Percentiles rank a stretch among this genome's conserved stretches.
phyloP scores from a whole-genome alignment of 1,140 invertebrate species.

The Thaumetopoea pityocampa region DNA sequence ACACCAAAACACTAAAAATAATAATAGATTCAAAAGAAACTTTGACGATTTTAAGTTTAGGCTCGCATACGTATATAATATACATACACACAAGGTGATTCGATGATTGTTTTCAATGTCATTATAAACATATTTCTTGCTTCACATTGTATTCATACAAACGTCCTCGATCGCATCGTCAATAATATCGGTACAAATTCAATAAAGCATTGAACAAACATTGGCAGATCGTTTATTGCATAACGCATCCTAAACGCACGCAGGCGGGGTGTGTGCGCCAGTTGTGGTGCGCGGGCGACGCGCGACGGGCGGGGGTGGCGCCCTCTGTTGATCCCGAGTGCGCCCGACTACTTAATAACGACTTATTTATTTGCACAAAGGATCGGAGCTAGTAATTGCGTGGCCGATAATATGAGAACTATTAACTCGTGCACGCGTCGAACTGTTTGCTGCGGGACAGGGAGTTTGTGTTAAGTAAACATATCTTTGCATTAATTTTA shows the following conservation, averaged over 20 bases:
- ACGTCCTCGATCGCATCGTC: constrained; percentile 9
- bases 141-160: too few relatives aligned
- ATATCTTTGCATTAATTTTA: background rate
- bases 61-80: too few relatives aligned
- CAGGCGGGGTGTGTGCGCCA: constrained; percentile 6
- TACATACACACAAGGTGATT: too few relatives aligned
- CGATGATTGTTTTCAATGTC: too few relatives aligned
- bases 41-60: too few relatives aligned
- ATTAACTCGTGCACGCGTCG: constrained; percentile 35
- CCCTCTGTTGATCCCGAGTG: constrained; percentile 28
- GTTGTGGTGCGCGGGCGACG: background rate
- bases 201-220: constrained; percentile 33
- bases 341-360: constrained; percentile 36
- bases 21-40: too few relatives aligned
- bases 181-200: constrained; percentile 39
- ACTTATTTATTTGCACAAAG: constrained; percentile 39
- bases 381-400: constrained; percentile 33
- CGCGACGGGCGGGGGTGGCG: constrained; percentile 6
- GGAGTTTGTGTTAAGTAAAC: constrained; percentile 4
- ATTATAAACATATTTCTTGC: too few relatives aligned
- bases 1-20: too few relatives aligned
- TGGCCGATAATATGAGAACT: constrained; percentile 37
- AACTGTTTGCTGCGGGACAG: constrained; percentile 12
- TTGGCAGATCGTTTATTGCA: constrained; percentile 11
- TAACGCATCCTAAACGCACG: constrained; percentile 13